These are phyloP conservation scores for Halcyon senegalensis DNA, from an alignment of 2,113 vertebrate genomes.

Conservation along the genomic window DNA sequence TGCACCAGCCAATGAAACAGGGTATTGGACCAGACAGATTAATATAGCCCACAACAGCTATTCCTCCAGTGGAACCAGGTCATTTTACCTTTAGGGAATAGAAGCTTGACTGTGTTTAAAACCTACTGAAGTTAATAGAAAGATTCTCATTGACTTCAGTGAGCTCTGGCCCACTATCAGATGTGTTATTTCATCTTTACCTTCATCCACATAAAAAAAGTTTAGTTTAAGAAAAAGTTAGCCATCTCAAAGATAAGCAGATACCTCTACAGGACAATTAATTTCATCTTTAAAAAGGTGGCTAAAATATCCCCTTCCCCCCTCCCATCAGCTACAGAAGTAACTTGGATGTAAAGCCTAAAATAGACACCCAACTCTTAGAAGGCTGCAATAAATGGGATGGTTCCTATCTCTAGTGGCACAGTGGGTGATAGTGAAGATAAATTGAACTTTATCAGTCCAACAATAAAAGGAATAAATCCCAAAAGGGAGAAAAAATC, in stretches of 20 bases:
- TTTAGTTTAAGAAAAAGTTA: background rate
- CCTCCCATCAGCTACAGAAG: background rate
- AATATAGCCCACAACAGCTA: background rate
- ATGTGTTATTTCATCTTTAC: constrained; percentile 34
- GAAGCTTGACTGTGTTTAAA: background rate
- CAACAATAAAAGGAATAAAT: background rate
- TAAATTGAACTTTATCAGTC: background rate
- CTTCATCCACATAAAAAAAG: background rate
- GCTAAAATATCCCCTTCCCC: background rate
- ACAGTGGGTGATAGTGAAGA: background rate
- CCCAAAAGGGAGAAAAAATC: background rate
- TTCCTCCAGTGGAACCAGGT: background rate
- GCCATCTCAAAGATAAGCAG: background rate
- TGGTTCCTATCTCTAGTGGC: background rate
- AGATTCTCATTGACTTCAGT: background rate
- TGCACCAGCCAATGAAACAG: background rate
- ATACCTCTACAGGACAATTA: background rate
- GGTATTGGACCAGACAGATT: background rate
- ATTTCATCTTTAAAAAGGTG: background rate
- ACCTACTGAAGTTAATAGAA: constrained; percentile 17
- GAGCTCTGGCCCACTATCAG: background rate
- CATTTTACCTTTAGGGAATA: constrained; percentile 27
- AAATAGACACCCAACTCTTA: background rate
- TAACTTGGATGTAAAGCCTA: background rate
- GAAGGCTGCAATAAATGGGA: background rate